These are phyloP conservation scores for Dendroctonus ponderosae DNA, from an alignment of 1,140 invertebrate genomes.

Conservation along the genomic window DNA sequence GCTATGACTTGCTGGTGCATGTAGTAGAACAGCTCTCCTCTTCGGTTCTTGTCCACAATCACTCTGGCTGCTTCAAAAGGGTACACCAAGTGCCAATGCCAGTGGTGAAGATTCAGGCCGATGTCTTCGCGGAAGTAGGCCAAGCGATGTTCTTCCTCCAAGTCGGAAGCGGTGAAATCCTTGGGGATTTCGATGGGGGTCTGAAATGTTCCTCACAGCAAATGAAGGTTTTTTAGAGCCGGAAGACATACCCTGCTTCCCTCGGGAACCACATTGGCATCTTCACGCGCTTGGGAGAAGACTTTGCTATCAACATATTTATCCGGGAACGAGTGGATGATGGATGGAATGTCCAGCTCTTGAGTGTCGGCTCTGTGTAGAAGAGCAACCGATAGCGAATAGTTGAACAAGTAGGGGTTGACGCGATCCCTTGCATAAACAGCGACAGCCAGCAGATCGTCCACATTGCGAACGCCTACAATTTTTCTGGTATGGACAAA, in stretches of 20 bases:
- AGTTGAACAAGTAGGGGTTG: slow-evolving; percentile 77
- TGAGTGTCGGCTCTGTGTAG: slow-evolving; percentile 74
- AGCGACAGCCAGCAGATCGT: slow-evolving; percentile 68
- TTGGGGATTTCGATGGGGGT: slow-evolving; percentile 61
- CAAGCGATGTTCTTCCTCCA: slow-evolving; percentile 63
- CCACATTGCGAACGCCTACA: slow-evolving; percentile 63
- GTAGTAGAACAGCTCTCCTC: slow-evolving; percentile 76
- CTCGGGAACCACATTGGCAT: slow-evolving; percentile 61
- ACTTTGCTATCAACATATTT: slow-evolving; percentile 74
- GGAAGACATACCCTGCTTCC: slow-evolving; percentile 54
- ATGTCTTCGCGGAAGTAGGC: slow-evolving; percentile 66
- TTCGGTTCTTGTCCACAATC: slow-evolving; percentile 66
- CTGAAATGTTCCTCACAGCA: neutral
- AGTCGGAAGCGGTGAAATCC: slow-evolving; percentile 66
- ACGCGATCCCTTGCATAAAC: slow-evolving; percentile 71
- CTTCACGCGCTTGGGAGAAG: slow-evolving; percentile 65
- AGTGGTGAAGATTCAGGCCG: slow-evolving; percentile 71
- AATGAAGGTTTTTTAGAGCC: neutral
- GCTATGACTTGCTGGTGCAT: slow-evolving; percentile 75
- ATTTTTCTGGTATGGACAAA: neutral
- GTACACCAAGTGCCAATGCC: slow-evolving; percentile 84
- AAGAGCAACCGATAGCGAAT: slow-evolving; percentile 71
- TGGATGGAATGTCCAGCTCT: slow-evolving; percentile 66
- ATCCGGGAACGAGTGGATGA: slow-evolving; percentile 72
- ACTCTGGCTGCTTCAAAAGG: slow-evolving; percentile 63